A percentile compares a stretch with the other conserved stretches of the same genome.
Conservation (phyloP, 2,797 vertebrate species). For the Tamandua tetradactyla region DNA sequence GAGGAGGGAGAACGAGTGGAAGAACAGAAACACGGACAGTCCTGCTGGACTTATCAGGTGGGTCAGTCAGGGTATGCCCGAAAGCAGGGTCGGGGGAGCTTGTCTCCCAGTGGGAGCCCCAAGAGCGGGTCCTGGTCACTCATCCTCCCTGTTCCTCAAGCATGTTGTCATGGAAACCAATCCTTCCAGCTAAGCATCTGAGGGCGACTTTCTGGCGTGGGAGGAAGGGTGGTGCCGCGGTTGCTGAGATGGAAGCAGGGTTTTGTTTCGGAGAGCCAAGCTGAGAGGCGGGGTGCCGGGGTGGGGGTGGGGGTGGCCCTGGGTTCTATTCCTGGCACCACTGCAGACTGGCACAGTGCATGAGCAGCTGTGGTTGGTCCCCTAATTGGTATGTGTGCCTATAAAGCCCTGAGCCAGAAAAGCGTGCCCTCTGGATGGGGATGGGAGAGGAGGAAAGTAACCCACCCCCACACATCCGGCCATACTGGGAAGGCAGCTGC, state of each 20-base stretch:
- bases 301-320: no score
- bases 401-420: conserved; percentile 37
- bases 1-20: not conserved
- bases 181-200: conserved; percentile 47
- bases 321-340: conserved; percentile 73
- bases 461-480: conserved; percentile 27
- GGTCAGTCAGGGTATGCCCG: not conserved
- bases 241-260: not conserved
- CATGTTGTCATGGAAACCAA: conserved; percentile 77
- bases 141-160: not conserved
- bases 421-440: not conserved
- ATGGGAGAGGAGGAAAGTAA: not conserved
- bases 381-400: conserved; percentile 58
- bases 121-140: not conserved
- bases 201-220: conserved; percentile 40
- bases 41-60: not conserved
- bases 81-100: not conserved
- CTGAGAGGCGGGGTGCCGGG: conserved; percentile 19
- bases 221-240: conserved; percentile 50
- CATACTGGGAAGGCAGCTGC: conserved; percentile 11
- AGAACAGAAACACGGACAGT: not conserved
- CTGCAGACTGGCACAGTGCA: conserved; percentile 7
- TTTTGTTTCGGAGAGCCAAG: conserved; percentile 44
- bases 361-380: conserved; percentile 66
- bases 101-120: not conserved